A percentile compares a stretch with the other conserved stretches of the same genome.
These are phyloP conservation scores for Leucophenga montana DNA, from an alignment of 2,888 invertebrate genomes.

Conservation along the genomic window DNA sequence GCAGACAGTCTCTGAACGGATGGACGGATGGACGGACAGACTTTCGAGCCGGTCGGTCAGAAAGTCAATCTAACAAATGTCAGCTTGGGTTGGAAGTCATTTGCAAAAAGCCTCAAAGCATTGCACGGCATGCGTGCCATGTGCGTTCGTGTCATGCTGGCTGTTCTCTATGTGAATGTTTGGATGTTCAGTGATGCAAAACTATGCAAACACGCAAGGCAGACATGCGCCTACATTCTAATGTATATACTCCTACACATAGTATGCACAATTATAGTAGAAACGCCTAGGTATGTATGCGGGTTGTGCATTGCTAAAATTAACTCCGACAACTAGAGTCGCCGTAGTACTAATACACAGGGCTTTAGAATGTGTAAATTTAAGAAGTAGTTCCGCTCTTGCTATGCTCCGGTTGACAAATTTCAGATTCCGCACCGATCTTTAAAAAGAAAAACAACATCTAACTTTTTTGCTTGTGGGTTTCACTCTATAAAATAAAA, in stretches of 20 bases:
- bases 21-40: conserved; percentile 39
- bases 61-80: conserved; percentile 49
- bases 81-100: conserved; percentile 16
- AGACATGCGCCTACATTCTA: not conserved
- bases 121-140: not conserved
- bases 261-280: no score
- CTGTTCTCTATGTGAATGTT: conserved; percentile 50
- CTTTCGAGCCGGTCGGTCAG: conserved; percentile 21
- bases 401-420: no score
- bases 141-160: conserved; percentile 32
- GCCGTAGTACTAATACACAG: no score
- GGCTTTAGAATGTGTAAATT: no score
- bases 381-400: no score
- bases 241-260: no score
- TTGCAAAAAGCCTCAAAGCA: not conserved
- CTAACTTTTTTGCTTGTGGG: no score
- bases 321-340: no score
- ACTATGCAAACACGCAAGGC: conserved; percentile 39
- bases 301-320: not conserved
- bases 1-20: no score
- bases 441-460: no score
- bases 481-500: no score
- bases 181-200: conserved; percentile 58
- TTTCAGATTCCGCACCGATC: no score
- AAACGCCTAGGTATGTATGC: not conserved